Conservation (phyloP, 2,113 vertebrate genomes). For the Chaetura pelagica region DNA sequence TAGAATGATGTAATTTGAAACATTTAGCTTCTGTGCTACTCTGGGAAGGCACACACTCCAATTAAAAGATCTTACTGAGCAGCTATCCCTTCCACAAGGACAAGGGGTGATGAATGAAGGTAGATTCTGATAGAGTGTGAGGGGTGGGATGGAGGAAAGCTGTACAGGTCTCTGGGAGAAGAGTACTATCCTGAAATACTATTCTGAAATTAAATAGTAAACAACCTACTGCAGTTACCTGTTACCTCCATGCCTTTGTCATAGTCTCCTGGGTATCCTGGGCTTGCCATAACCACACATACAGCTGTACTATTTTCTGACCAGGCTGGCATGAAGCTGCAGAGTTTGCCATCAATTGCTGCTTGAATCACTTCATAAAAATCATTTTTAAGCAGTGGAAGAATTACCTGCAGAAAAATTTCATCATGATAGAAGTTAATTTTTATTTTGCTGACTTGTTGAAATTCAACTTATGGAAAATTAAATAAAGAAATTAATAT, state of each 20-base stretch:
- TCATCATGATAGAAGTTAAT: not conserved
- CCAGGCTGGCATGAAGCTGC: constrained; percentile 80
- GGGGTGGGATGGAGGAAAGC: not conserved
- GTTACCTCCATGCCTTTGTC: constrained; percentile 82
- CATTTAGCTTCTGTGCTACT: not conserved
- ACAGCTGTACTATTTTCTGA: constrained; percentile 78
- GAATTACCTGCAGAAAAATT: constrained; percentile 77
- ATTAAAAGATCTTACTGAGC: not conserved
- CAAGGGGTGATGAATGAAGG: not conserved
- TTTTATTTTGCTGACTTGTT: not conserved
- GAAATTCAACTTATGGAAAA: not conserved
- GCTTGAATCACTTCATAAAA: constrained; percentile 85
- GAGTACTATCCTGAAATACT: not conserved
- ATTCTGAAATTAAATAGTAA: not conserved
- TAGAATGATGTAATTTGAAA: not conserved
- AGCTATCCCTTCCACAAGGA: not conserved
- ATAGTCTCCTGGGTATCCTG: constrained; percentile 82
- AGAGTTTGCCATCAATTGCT: constrained; percentile 79
- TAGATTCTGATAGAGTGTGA: not conserved
- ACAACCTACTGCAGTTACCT: constrained; percentile 63
- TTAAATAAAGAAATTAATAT: not conserved
- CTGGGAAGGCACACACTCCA: not conserved
- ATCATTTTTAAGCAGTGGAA: constrained; percentile 86
- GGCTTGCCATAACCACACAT: constrained; percentile 87
- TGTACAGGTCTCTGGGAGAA: not conserved